Evolutionary conservation across 2,113 vertebrate genomes (phyloP), one percentile per base, ranked within the genome.

Genomic region (Hippocampus zosterae): DNA sequence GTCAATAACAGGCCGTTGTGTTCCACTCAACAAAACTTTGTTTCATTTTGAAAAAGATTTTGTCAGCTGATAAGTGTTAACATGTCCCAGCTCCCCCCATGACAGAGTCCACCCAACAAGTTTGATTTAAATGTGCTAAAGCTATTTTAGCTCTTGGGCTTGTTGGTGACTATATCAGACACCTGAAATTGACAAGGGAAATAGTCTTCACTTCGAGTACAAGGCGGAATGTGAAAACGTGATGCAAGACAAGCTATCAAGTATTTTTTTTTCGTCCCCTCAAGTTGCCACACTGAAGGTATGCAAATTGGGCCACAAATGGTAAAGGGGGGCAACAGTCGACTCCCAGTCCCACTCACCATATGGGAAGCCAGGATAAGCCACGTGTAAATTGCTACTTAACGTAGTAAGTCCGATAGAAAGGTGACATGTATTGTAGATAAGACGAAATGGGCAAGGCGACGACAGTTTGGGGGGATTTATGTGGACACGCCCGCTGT

Each of bases 141-240:
- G 84, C 88, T 91, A 92, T 91, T 92, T 92, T 89, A 85, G 72
- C 74, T 70, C 68, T 76, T 84, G 70, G 73, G 72, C 78, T 37
- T 23, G 72, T 74, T 80, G 75, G 44, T 84, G 63, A 67, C 29
- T 61, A 79, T 70, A 69, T 66, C 53, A 69, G 75, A 86, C 80
- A 90, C 86, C 84, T 88, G 81, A 83, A 87, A 81, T 80, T 84
- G 80, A 84, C 69, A 77, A 74, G 64, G 18, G 65, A 27, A 7
- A 37, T 71, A 59, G 75, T 41, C 29, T 67, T 64, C 65, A 59
- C 48, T 15, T 70, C 3, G 65, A 57, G 42, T 10, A n/a, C 56
- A n/a, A 53, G n/a, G 27, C n/a, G 1, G 64, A n/a, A 68, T 52
- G 65, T 12, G 65, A 60, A 53, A 18, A 50, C 25, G 21, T 61